phyloP scores from a whole-genome alignment of 1,140 invertebrate genomes.

The Bombyx mandarina region DNA sequence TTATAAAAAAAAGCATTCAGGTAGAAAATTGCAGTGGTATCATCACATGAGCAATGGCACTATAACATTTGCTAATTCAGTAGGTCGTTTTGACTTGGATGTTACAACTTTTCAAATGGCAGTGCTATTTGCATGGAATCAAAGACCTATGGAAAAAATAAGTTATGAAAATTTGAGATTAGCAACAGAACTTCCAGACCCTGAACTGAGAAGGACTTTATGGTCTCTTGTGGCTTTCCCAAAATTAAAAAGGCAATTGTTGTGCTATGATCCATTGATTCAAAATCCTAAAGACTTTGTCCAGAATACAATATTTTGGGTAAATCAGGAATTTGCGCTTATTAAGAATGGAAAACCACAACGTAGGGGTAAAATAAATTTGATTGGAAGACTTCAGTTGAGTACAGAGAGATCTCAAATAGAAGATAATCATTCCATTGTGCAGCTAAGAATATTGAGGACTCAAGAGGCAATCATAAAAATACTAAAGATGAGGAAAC shows the following conservation, averaged over 20 bases:
- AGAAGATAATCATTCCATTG: slow-evolving; percentile 98
- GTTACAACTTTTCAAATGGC: slow-evolving; percentile 99
- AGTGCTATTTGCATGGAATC: slow-evolving; percentile 99
- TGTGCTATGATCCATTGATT: slow-evolving; percentile 84
- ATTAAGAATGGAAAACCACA: slow-evolving; percentile 95
- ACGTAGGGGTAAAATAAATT: slow-evolving; percentile 93
- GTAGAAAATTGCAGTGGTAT: slow-evolving; percentile 99
- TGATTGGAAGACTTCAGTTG: slow-evolving; percentile 94
- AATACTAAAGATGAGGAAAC: slow-evolving; percentile 98
- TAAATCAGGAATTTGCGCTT: slow-evolving; percentile 95
- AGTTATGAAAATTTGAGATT: slow-evolving; percentile 95
- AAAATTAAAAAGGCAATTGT: slow-evolving; percentile 93
- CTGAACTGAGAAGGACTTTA: slow-evolving; percentile 94
- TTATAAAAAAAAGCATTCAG: slow-evolving; percentile 96
- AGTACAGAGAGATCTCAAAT: slow-evolving; percentile 96
- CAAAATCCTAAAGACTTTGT: slow-evolving; percentile 94
- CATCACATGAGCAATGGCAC: slow-evolving; percentile 99
- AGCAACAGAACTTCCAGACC: slow-evolving; percentile 97
- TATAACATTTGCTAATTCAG: slow-evolving; percentile 94
- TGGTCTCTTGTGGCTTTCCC: slow-evolving; percentile 98
- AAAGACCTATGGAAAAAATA: slow-evolving; percentile 91
- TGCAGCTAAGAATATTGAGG: slow-evolving; percentile 93
- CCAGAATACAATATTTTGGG: slow-evolving; percentile 94
- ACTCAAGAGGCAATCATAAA: slow-evolving; percentile 98
- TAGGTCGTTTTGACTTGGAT: slow-evolving; percentile 97